Percentiles rank a stretch among this genome's conserved stretches.
These are phyloP conservation scores for Tricholaema leucomelas DNA, from an alignment of 2,113 vertebrate genomes.

Conservation along the genomic window DNA sequence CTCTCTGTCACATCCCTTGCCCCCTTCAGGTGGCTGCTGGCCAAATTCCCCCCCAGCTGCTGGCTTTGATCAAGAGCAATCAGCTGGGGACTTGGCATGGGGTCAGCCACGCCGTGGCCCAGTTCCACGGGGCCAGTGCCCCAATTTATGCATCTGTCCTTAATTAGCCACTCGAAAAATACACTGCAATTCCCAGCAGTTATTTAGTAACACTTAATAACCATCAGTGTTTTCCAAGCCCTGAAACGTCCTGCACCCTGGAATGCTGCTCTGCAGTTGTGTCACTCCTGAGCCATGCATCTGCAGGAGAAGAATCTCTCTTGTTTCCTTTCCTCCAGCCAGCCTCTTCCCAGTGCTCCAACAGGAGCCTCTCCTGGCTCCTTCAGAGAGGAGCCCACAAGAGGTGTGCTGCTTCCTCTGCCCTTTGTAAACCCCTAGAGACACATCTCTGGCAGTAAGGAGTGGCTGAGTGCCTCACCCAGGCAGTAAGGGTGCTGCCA, in stretches of 20 bases:
- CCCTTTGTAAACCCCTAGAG: neutral
- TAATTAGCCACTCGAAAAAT: constrained; percentile 62
- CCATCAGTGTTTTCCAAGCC: constrained; percentile 55
- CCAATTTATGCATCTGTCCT: constrained; percentile 55
- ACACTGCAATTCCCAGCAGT: constrained; percentile 42
- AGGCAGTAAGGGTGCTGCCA: neutral
- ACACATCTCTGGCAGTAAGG: fast-evolving
- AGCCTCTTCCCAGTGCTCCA: neutral
- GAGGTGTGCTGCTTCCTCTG: neutral
- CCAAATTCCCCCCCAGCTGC: neutral
- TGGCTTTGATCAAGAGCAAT: neutral
- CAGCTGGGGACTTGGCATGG: neutral
- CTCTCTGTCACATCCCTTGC: neutral
- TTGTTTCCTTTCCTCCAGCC: constrained; percentile 3
- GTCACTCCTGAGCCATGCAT: constrained; percentile 22
- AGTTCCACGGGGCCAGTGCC: constrained; percentile 20
- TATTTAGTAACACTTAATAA: constrained; percentile 63
- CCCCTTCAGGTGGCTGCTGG: neutral
- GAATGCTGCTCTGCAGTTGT: constrained; percentile 56
- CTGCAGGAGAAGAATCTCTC: neutral
- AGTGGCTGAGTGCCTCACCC: fast-evolving
- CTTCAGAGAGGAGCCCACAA: neutral
- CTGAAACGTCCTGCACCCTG: constrained; percentile 59
- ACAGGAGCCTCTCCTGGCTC: neutral
- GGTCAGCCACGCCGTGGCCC: constrained; percentile 3